Evolutionary conservation across 2,888 invertebrate genomes (phyloP).

Genomic region (Agriopis leucophaearia): DNA sequence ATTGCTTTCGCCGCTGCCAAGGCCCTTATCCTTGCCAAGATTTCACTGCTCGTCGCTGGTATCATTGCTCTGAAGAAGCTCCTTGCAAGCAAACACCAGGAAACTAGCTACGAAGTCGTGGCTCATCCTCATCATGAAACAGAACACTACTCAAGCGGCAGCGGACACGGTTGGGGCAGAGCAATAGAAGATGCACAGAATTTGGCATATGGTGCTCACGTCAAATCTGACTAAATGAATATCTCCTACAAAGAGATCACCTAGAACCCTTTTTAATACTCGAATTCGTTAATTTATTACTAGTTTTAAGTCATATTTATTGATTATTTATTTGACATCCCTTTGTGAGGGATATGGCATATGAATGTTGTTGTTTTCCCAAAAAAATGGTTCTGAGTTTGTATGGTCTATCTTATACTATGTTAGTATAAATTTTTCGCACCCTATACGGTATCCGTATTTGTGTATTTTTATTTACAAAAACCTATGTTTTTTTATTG

Average conservation of each 20-base stretch:
- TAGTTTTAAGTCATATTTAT: constrained; percentile 78
- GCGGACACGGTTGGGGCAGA: constrained; percentile 89
- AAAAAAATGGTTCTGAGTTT: constrained; percentile 78
- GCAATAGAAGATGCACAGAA: constrained; percentile 84
- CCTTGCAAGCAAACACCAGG: constrained; percentile 89
- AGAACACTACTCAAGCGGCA: constrained; percentile 81
- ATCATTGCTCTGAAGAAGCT: constrained; percentile 90
- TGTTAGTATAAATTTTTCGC: constrained; percentile 73
- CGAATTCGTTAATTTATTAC: constrained; percentile 64
- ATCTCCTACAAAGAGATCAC: constrained; percentile 52
- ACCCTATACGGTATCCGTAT: constrained; percentile 84
- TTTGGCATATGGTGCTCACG: constrained; percentile 87
- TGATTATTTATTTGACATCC: constrained; percentile 70
- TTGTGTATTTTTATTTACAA: constrained; percentile 74
- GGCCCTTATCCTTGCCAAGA: constrained; percentile 93
- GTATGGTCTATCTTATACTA: constrained; percentile 79
- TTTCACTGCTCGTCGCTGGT: constrained; percentile 91
- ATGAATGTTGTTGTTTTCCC: constrained; percentile 74
- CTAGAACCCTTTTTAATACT: constrained; percentile 56
- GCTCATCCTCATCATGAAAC: constrained; percentile 88
- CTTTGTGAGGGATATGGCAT: constrained; percentile 68
- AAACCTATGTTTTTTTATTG: constrained; percentile 60
- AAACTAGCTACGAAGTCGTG: constrained; percentile 92
- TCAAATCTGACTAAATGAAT: constrained; percentile 69
- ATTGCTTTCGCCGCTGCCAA: constrained; percentile 94